Evolutionary conservation across 1,140 invertebrate genomes (phyloP), one percentile per base, ranked within the genome.

Genomic region (Parasteatoda tepidariorum): DNA sequence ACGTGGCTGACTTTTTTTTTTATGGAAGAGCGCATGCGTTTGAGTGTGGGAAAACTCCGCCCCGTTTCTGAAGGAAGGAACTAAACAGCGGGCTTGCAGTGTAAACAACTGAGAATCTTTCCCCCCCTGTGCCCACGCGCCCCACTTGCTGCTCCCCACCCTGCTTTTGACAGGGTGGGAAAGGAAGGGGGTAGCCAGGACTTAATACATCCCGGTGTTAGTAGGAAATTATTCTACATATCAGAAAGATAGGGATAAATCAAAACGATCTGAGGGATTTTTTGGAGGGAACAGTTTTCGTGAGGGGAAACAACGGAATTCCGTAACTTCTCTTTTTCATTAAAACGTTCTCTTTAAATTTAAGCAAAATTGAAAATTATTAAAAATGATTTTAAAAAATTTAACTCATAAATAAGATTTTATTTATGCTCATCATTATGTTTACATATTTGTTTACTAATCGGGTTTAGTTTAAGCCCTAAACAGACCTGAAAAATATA

Each of bases 31-130:
- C 41, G 66, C 78, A 70, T 71, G 66, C 78, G 48, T 30, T 28
- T 31, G 33, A 82, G 54, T 82, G 78, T 82, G 78, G 78, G 78
- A 82, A 82, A 82, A 82, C 78, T 71, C 78, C 78, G 78, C 78
- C 78, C 78, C 67, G 38, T 68, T 79, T 41, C 24, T 48, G 61
- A 68, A 38, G 48, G 62, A 79, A 79, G 76, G 64, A 79, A 79
- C 76, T 79, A 26, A 78, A 57, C 26, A 67, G 62, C 62, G 75
- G 75, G 38, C 62, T 34, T 41, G 38, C 41, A 78, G 48, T 67
- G 75, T 78, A 78, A 78, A 78, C 75, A 78, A 78, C 61, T 48
- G 31, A 48, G 38, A 31, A 71, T 28, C 15, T 68, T 24, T 38
- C 41, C 41, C 48, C 30, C 22, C 62, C 26, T 9, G 28, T 70